Evolutionary conservation across 92 coral and sea anemone genomes (phyloP), one percentile per base, ranked within the genome.

Genomic region (Porites rus): DNA sequence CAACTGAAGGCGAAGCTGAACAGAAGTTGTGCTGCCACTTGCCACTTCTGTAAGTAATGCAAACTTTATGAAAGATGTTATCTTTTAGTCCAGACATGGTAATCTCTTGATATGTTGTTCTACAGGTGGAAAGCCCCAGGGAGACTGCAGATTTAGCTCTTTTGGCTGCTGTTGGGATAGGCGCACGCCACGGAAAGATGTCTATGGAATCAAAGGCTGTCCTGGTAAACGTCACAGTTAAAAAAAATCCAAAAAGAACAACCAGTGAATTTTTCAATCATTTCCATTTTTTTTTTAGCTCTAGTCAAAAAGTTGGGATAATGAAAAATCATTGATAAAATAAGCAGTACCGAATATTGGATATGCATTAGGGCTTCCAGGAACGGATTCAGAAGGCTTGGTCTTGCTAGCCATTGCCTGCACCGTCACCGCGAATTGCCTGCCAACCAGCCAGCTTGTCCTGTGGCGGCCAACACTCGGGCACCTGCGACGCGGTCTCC

Each of bases 131-230:
- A 18, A 59, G 58, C 67, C 76, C n/a, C 20, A 56, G 76, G 28
- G 1, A 31, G n/a, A 61, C 6, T 81, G 85, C 68, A 69, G 76
- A 9, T 31, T 22, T 53, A 69, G 51, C 24, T 4, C 1, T 18
- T 65, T 13, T 21, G 76, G 76, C 6, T 81, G 85, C 63, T 81
- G 85, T n/a, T 81, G 85, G 85, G 85, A 81, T 10, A 54, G 8
- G 7, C 63, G 10, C 76, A 81, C 85, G 3, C 56, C 85, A 6
- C n/a, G 67, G 11, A 61, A 46, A 11, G 83, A 79, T 51, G 7
- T 79, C 9, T 79, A 79, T 25, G 85, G 85, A n/a, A 22, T n/a
- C 10, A 60, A 14, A 69, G 76, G 76, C 56, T 81, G 85, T 58
- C 85, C 85, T 16, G 76, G 85, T 81, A 69, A 52, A 38, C 5